phyloP scores from a whole-genome alignment of 2,113 vertebrate genomes.

The Pelobates fuscus region DNA sequence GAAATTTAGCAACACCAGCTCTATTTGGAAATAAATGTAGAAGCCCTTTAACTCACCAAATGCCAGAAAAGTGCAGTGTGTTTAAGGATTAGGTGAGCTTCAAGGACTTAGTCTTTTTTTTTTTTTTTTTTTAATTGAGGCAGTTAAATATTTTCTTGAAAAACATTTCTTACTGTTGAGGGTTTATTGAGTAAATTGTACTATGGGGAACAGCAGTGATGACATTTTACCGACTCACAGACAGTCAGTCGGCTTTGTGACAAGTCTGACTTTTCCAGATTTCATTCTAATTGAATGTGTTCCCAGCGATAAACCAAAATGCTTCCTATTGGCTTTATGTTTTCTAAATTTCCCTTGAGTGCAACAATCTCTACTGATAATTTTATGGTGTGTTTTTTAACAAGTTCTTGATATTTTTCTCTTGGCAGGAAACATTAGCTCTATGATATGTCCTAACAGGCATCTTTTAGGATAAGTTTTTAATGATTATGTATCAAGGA shows the following conservation, averaged over 20 bases:
- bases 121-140: conserved; percentile 19
- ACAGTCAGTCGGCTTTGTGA: conserved; percentile 11
- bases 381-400: conserved; percentile 41
- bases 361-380: conserved; percentile 40
- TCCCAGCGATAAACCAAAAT: conserved; percentile 47
- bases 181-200: conserved; percentile 40
- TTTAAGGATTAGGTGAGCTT: too few relatives aligned
- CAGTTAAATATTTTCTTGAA: conserved; percentile 15
- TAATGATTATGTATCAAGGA: conserved; percentile 4
- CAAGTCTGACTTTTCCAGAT: conserved; percentile 35
- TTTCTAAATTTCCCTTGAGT: conserved; percentile 40
- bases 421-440: conserved; percentile 2
- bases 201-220: conserved; percentile 5
- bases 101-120: conserved; percentile 8
- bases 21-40: too few relatives aligned
- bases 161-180: conserved; percentile 32
- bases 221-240: conserved; percentile 11
- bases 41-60: too few relatives aligned
- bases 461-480: conserved; percentile 3
- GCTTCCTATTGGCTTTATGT: conserved; percentile 36
- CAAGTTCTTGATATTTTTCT: conserved; percentile 36
- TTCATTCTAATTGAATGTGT: conserved; percentile 46
- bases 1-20: too few relatives aligned
- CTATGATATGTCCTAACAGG: conserved; percentile 5
- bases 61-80: too few relatives aligned